Evolutionary conservation across 1,140 invertebrate genomes (phyloP).

Genomic region (Dolichoris vasculosae): DNA sequence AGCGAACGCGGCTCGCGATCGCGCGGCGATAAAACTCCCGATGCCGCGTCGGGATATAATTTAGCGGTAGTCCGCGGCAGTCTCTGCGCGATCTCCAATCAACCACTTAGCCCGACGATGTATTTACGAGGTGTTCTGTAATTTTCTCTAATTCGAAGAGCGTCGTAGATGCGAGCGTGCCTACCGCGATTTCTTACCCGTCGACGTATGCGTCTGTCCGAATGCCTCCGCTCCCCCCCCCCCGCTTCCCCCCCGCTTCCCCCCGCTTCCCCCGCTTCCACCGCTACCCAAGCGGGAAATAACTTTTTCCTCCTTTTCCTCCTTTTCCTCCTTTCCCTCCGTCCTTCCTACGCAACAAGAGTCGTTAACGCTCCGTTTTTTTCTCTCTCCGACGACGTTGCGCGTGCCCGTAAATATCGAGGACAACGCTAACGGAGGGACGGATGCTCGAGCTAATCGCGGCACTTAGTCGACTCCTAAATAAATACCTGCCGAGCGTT

Average conservation of each 20-base stretch:
- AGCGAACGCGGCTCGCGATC: constrained; percentile 63
- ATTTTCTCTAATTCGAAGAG: constrained; percentile 69
- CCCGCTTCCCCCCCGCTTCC: too few relatives aligned
- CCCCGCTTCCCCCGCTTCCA: too few relatives aligned
- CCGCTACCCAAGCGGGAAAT: too few relatives aligned
- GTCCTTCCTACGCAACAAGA: too few relatives aligned
- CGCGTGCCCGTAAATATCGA: background rate
- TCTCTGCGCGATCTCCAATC: constrained; percentile 67
- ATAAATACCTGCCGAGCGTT: background rate
- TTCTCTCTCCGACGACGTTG: too few relatives aligned
- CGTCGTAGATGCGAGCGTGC: constrained; percentile 48
- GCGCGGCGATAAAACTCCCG: constrained; percentile 61
- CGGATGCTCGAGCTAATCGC: background rate
- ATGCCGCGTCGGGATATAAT: constrained; percentile 68
- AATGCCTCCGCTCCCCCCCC: background rate
- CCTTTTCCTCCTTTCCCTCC: too few relatives aligned
- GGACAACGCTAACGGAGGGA: background rate
- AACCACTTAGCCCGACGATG: constrained; percentile 69
- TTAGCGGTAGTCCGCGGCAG: constrained; percentile 70
- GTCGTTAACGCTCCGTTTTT: too few relatives aligned
- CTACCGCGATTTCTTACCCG: background rate
- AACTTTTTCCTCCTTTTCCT: too few relatives aligned
- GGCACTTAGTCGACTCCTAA: background rate
- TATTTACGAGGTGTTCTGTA: constrained; percentile 74
- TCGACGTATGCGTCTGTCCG: too few relatives aligned